Evolutionary conservation across 1,140 invertebrate genomes (phyloP), one percentile per base, ranked within the genome.

Genomic region (Bradynema listronoti): DNA sequence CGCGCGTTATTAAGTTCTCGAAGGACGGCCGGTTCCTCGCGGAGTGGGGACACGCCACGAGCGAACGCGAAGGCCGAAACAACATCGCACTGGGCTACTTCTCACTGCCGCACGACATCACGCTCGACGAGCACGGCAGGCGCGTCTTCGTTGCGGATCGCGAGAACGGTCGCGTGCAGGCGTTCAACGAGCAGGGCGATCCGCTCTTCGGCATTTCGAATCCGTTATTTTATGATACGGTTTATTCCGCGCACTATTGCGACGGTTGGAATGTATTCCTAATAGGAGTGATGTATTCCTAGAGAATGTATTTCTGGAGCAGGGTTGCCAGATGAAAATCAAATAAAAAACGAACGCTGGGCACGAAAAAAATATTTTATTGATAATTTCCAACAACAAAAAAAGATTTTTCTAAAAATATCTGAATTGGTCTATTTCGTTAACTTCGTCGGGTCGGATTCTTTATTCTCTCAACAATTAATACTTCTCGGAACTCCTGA

Each of bases 101-200:
- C 66, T 80, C 80, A 22, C 81, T 91, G 41, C 90, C 90, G 1
- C 91, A 94, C 81, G 86, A 86, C 49, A 79, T 94, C 33, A 84
- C 88, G 3, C 79, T 94, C 14, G 84, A 86, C 0, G 86, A 88
- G 68, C 85, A 87, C 27, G 80, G 84, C 50, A 84, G 85, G 33
- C 79, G 86, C 22, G 69, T 95, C 22, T 91, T 88, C 79, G 87
- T 89, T 6, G 91, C 91, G 1, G 90, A 96, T 80, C 81, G 91
- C 66, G 90, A 95, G 80, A 87, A 91, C 74, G 87, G 87, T n/a
- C 83, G 90, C 66, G 84, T 91, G 34, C 84, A 86, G 55, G 90
- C 87, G 78, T 93, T 87, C 79, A 71, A 64, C 32, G 45, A 57
- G 19, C 34, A 69, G 43, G 75, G 75, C 29, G 62, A 71, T 34